phyloP scores from a whole-genome alignment of 2,888 invertebrate species.

The Nephrotoma guestfalica region DNA sequence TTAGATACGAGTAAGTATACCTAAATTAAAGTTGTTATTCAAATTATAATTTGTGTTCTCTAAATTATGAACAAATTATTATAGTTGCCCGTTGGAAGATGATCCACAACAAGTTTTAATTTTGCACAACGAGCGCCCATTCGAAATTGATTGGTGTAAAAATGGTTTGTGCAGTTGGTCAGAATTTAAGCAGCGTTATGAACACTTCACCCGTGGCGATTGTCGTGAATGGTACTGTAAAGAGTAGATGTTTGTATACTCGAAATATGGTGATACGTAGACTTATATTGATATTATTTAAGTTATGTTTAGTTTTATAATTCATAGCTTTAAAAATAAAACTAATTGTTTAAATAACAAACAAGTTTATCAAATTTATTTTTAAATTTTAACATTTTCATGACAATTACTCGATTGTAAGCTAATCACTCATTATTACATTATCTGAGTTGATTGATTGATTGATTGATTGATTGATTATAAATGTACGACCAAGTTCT shows the following conservation, averaged over 20 bases:
- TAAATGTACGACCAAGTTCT: too few species aligned
- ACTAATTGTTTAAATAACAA: not conserved
- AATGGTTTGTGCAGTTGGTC: constrained; percentile 69
- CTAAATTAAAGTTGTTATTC: not conserved
- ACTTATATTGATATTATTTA: not conserved
- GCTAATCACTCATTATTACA: too few species aligned
- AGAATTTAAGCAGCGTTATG: constrained; percentile 43
- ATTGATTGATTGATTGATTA: too few species aligned
- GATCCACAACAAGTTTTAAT: constrained; percentile 47
- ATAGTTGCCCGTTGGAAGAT: constrained; percentile 12
- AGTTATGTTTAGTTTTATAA: not conserved
- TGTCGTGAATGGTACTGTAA: constrained; percentile 15
- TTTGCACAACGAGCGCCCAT: constrained; percentile 54
- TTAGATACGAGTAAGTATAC: constrained; percentile 40
- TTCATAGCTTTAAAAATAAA: not conserved
- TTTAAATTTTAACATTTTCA: too few species aligned
- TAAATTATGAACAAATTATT: not conserved
- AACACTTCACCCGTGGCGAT: constrained; percentile 34
- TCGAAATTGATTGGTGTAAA: constrained; percentile 51
- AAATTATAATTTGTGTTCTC: constrained; percentile 22
- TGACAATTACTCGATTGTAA: too few species aligned
- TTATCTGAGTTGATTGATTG: too few species aligned
- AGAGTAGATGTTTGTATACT: not conserved
- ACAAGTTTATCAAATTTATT: not conserved
- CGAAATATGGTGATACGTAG: not conserved